A percentile compares a stretch with the other conserved stretches of the same genome.
Conservation (phyloP, 2,797 vertebrate species). For the Dendrocincla fuliginosa region DNA sequence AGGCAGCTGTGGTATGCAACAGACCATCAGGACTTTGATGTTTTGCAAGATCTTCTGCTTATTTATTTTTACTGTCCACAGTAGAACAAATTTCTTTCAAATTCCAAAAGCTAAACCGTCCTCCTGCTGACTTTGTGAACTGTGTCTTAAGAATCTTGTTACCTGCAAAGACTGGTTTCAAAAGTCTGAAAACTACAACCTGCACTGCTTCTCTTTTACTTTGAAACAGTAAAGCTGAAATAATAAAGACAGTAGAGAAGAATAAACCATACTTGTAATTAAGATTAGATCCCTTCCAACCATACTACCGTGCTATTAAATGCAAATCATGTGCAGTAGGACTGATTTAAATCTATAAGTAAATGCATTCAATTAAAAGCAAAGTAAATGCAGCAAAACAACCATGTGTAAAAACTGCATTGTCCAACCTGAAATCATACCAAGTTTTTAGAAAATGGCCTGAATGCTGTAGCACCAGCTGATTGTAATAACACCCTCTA, state of each 20-base stretch:
- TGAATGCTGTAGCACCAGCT: not conserved
- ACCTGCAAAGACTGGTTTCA: not conserved
- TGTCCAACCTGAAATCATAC: not conserved
- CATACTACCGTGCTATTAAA: not conserved
- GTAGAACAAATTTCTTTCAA: not conserved
- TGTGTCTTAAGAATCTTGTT: not conserved
- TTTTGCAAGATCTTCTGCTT: not conserved
- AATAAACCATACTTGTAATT: not conserved
- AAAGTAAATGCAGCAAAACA: not conserved
- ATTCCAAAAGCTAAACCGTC: not conserved
- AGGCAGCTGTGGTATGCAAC: not conserved
- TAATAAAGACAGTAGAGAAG: not conserved
- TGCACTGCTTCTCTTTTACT: not conserved
- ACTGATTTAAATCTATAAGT: not conserved
- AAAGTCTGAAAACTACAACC: not conserved
- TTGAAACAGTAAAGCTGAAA: not conserved
- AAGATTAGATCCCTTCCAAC: not conserved
- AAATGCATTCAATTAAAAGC: not conserved
- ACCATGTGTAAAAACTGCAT: not conserved
- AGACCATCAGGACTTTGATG: not conserved
- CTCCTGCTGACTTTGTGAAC: not conserved
- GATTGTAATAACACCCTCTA: not conserved
- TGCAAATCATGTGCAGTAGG: fast-evolving
- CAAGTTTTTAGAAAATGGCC: not conserved
- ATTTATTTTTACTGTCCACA: not conserved